Conservation (phyloP, 2,113 vertebrate genomes). For the Rhabdomys dilectus region DNA sequence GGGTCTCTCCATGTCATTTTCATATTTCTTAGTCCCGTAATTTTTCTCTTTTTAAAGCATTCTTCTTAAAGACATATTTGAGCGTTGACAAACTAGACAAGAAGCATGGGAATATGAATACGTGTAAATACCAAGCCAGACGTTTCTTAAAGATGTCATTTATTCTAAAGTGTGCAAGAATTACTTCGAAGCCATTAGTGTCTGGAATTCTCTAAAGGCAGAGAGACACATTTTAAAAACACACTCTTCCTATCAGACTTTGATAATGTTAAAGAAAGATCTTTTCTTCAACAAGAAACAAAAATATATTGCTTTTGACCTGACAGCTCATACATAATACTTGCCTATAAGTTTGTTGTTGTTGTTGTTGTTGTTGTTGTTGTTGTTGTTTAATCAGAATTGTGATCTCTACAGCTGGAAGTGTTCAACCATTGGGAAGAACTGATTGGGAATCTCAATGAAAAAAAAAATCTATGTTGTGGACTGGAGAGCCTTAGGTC, state of each 20-base stretch:
- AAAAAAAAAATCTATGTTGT: constrained; percentile 34
- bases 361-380: too few relatives aligned
- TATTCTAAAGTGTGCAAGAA: constrained; percentile 67
- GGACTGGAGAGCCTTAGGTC: neutral
- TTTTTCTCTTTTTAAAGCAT: constrained; percentile 74
- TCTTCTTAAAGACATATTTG: constrained; percentile 41
- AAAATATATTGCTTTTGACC: constrained; percentile 55
- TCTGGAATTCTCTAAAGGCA: constrained; percentile 67
- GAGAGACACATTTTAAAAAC: constrained; percentile 62
- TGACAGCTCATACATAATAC: constrained; percentile 7
- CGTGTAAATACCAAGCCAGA: constrained; percentile 62
- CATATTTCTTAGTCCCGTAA: constrained; percentile 33
- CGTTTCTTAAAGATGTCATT: constrained; percentile 71
- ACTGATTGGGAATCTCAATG: constrained; percentile 44
- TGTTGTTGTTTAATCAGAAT: neutral
- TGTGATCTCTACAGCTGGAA: neutral
- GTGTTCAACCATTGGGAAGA: neutral
- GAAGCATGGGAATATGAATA: constrained; percentile 71
- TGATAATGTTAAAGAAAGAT: constrained; percentile 66
- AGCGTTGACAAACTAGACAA: constrained; percentile 75
- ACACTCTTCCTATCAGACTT: constrained; percentile 47
- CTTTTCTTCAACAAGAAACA: constrained; percentile 62
- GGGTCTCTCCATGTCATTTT: constrained; percentile 33
- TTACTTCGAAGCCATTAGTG: constrained; percentile 72
- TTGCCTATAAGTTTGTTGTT: neutral